Base-by-base conservation (phyloP, 1,140 invertebrate genomes). In the Andrena cerasifolii region DNA sequence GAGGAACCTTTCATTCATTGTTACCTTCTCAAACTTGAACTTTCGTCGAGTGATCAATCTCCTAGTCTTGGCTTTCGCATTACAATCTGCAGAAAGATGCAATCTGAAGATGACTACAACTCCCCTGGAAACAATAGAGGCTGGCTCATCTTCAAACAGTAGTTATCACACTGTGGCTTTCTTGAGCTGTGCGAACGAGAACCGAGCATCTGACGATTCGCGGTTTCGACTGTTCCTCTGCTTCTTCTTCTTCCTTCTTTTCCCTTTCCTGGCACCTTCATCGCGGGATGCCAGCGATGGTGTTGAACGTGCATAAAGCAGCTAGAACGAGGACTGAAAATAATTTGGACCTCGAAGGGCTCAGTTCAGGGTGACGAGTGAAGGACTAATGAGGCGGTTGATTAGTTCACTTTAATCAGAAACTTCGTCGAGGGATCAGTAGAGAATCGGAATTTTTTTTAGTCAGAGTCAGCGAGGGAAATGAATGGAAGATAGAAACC, bases 71-170 rank as follows among this genome's bases (percentile, higher is more conserved):
- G 63, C 58, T 70, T 31, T 45, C 49, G 47, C 21, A 21, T 45
- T 58, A 40, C 33, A 76, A 53, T 58, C 62, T 10, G 53, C 4
- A 40, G 10, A 40, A 40, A 74, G 49, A 24, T 67, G 51, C 56
- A 59, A 76, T 58, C 51, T 24, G 51, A 56, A 40, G 62, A 47
- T 76, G 73, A 76, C 65, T 66, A 47, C 28, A 26, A 45, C 10
- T 36, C 62, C 14, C 5, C 26, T 70, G 28, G 18, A 65, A 40
- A 72, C 70, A 62, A 62, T 62, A 14, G 65, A 26, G 47, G 16
- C 61, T 84, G 73, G 76, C 71, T 66, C 28, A n/a, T 80, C 43
- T 79, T 80, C 80, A 82, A 59, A 51, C 40, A 54, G 59, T 72
- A 65, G 51, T 82, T 75, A 84, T 79, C 66, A 54, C 28, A 28